A percentile compares a stretch with the other conserved stretches of the same genome.
Evolutionary conservation across 2,113 vertebrate species (phyloP).

Genomic region (Cettia cetti): DNA sequence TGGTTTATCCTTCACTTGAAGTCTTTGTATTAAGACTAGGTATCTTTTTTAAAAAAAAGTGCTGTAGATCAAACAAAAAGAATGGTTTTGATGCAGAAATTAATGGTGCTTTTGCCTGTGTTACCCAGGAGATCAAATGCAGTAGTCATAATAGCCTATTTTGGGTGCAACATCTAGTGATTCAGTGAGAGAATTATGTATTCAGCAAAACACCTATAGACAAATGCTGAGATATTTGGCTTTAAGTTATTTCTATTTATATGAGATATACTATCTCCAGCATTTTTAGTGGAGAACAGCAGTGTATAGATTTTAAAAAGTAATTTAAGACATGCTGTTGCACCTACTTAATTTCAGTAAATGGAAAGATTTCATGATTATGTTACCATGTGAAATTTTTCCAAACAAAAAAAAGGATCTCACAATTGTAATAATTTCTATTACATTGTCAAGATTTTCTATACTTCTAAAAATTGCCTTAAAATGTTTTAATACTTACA

Average conservation of each 20-base stretch:
- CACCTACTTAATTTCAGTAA: neutral
- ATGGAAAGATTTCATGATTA: neutral
- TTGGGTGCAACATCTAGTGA: neutral
- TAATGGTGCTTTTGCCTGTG: neutral
- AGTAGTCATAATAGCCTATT: neutral
- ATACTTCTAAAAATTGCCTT: neutral
- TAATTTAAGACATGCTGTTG: neutral
- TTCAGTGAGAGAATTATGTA: neutral
- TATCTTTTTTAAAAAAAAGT: neutral
- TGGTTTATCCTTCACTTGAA: neutral
- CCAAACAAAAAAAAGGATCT: neutral
- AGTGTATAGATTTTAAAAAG: neutral
- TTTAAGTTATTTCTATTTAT: neutral
- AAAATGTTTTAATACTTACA: neutral
- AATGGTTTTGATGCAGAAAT: slow-evolving; percentile 10
- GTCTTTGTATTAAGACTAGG: neutral
- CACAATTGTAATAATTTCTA: neutral
- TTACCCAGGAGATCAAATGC: neutral
- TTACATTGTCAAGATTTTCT: neutral
- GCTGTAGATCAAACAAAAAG: neutral
- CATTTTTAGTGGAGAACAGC: neutral
- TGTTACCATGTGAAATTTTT: neutral
- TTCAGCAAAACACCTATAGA: neutral
- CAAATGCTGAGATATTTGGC: neutral
- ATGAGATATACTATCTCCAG: neutral